Evolutionary conservation across 2,113 vertebrate genomes (phyloP).

Genomic region (Daubentonia madagascariensis): DNA sequence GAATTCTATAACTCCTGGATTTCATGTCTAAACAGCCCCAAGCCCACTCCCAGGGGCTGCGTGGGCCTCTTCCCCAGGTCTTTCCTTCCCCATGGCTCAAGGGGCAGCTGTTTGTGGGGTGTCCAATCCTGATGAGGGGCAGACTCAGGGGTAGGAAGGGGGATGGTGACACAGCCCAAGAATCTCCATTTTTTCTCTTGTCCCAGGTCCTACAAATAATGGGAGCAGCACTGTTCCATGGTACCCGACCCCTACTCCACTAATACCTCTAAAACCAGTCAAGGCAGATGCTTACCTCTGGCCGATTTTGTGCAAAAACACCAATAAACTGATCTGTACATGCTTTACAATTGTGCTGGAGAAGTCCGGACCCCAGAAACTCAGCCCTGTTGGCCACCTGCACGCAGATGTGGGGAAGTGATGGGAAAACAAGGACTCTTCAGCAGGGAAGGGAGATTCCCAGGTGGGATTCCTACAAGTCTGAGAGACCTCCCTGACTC

Average conservation of each 20-base stretch:
- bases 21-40: not conserved
- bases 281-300: slow-evolving; percentile 88
- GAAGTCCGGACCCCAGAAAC: slow-evolving; percentile 94
- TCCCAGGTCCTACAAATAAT: not conserved
- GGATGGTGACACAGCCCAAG: not conserved
- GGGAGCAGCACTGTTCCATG: not conserved
- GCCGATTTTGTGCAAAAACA: slow-evolving; percentile 97
- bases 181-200: not conserved
- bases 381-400: slow-evolving; percentile 94
- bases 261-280: not conserved
- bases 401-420: not conserved
- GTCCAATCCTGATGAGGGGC: not conserved
- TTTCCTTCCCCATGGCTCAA: not conserved
- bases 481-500: not conserved
- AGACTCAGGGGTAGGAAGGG: not conserved
- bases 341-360: slow-evolving; percentile 92
- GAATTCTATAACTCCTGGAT: not conserved
- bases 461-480: not conserved
- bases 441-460: not conserved
- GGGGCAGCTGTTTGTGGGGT: not conserved
- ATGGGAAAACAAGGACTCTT: not conserved
- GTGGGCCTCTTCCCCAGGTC: not conserved
- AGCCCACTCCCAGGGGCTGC: not conserved
- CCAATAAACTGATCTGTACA: slow-evolving; percentile 93
- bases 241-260: not conserved